Evolutionary conservation across 1,140 invertebrate genomes (phyloP), one percentile per base, ranked within the genome.

Genomic region (Druon quercuslanigerum): DNA sequence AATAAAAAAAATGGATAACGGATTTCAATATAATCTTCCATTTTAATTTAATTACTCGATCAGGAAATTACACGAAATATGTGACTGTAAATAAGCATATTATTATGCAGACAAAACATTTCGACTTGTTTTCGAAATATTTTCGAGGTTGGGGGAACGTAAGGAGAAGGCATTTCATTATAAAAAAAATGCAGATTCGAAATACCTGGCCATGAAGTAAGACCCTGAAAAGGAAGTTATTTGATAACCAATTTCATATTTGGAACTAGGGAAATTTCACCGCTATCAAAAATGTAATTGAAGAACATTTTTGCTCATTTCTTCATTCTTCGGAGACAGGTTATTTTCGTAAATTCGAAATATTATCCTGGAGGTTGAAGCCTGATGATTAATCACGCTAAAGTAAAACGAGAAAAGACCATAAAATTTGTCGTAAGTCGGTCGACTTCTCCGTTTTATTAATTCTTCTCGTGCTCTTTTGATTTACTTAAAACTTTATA

Each of bases 381-480:
- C 1, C 19, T 33, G 14, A 33, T 66, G 60, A 66, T 40, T 66
- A 66, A 66, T 66, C 6, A 66, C 60, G 14, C 7, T 16, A 40
- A 16, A 66, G 60, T 33, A 66, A 66, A 66, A 66, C 33, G 60
- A 40, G 25, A 66, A 66, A 66, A 33, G 60, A 66, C 60, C 33
- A n/a, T 66, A 66, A 66, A 66, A 66, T 66, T 66, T 66, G 60
- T 66, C 25, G 60, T 60, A 33, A 60, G 60, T 66, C 33, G 25
- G 60, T 66, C 33, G 60, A 25, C 7, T 40, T 33, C n/a, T 19
- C 17, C 52, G 52, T 54, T 14, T 66, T 66, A 40, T 40, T 66
- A 66, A 66, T 16, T 66, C 33, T 6, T 8, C 60, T 2, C 60
- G 60, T 40, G 46, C 25, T 66, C 11, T 3, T 19, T 11, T 11